Base-by-base conservation (phyloP, 1,140 invertebrate genomes). In the Plectrocnemia conspersa region DNA sequence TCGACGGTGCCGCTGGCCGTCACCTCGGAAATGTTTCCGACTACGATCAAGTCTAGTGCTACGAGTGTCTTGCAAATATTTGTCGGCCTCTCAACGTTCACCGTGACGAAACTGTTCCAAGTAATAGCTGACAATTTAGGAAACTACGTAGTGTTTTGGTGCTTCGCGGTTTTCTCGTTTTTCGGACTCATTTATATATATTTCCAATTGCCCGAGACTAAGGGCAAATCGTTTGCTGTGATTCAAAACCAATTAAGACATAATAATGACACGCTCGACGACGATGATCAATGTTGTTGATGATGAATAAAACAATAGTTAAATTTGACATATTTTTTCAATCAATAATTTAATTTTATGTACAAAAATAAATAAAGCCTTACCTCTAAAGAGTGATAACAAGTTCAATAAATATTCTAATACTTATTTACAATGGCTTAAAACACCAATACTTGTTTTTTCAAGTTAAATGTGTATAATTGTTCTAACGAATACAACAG, bases 121-220 rank as follows among this genome's bases (percentile, higher is more conserved):
- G 75, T 81, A 0, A 68, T 88, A 53, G 68, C 76, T 41, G 76
- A 81, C 57, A 59, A 68, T 3, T 75, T 85, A 15, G 77, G 79
- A 11, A 79, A 82, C 18, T 82, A 88, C 66, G 81, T 79, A 47
- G 79, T 84, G 29, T 91, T 88, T 70, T 85, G 80, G 75, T 68
- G 84, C 9, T 93, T 93, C 68, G 75, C 83, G 0, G 68, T 79
- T 6, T 77, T 84, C 60, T 85, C 84, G 19, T 61, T 82, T 0
- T 35, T 82, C 2, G 78, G 84, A 5, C 64, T 83, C 1, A 48
- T 84, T 13, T 89, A 83, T 63, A 78, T 83, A 36, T 69, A 82
- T 18, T 68, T 77, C 2, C 75, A 78, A 33, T 73, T 91, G 16
- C 87, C 88, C 0, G 89, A 93, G 71, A 93, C 89, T 0, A 91